Base-by-base conservation (phyloP, 2,888 invertebrate genomes). In the Cyclophora punctaria region DNA sequence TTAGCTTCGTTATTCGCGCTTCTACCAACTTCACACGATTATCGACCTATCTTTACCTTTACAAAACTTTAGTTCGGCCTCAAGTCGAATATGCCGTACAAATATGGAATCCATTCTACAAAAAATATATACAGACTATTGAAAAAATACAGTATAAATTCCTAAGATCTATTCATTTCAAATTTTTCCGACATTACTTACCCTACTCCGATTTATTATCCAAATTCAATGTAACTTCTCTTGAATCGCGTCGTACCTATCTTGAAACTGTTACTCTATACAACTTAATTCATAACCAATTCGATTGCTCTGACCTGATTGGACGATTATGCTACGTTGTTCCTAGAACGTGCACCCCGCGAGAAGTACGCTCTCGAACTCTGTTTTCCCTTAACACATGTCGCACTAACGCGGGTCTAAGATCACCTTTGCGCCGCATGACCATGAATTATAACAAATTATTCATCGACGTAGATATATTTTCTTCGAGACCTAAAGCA, bases 1-100 rank as follows among this genome's bases (percentile, higher is more conserved):
- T 5, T 37, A 5, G 37, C 4, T 37, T 37, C 5, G 37, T 37
- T 37, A 37, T 37, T 4, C 37, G 37, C 37, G 37, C 37, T 5
- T 37, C 37, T 2, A 4, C 5, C 4, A 7, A 44, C 46, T 20
- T 43, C 34, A 3, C 45, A 49, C n/a, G 42, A 37, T 5, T 5
- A 37, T 35, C 35, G 7, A 20, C 7, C 45, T 41, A 37, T 43
- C 46, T 4, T 34, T 48, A 33, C 43, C 5, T 35, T 7, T 50
- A 7, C 35, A 46, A 41, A 50, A 48, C 47, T 34, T 49, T 35
- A 35, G 41, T 54, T 49, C 45, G 62, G 50, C 65, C 62, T 52
- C 46, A 45, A 56, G 55, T 7, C 46, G 56, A 59, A 41, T 60
- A 59, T 43, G 52, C 59, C 7, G 50, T 50, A n/a, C 49, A 7